Base-by-base conservation (phyloP, 1,140 invertebrate species). In the Listronotus bonariensis region DNA sequence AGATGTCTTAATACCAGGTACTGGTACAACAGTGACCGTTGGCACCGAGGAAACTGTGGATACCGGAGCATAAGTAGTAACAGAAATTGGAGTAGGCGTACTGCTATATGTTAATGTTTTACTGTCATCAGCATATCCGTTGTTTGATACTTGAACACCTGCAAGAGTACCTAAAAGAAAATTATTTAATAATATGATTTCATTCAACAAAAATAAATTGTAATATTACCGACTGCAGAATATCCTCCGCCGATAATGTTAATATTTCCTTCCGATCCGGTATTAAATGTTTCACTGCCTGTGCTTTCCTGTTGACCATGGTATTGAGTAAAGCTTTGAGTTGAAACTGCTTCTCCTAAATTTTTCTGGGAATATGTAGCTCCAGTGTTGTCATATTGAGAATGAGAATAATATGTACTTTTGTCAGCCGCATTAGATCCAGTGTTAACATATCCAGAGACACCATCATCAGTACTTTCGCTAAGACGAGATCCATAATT, bases 221-320 rank as follows among this genome's bases (percentile, higher is more conserved):
- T 8, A n/a, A 40, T 38, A 46, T 68, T 51, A 52, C 70, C 72
- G 9, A 76, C 73, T 18, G 72, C 73, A 12, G 75, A 76, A 43
- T 73, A 72, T 49, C 75, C 75, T 36, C 73, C 75, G 15, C 69
- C 71, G 20, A 76, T 58, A 12, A 76, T 76, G 41, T 76, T 72
- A 18, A 76, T 63, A 41, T 59, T 70, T 42, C 70, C 70, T 6
- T 18, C 64, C 34, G 63, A 57, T 45, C 53, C 62, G 18, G 17
- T 51, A n/a, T 17, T 42, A 48, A 14, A 51, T 17, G 9, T 5
- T 10, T 6, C 52, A 17, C n/a, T 20, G 9, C 3, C 36, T 18
- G n/a, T 51, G 14, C 11, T 34, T 40, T 40, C 34, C 26, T 40
- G 32, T 15, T 20, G 32, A 8, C 15, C 48, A 36, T 52, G 15